Evolutionary conservation across 35 echinoderm and acorn worm genomes (phyloP), one percentile per base, ranked within the genome.

Genomic region (Lytechinus pictus): DNA sequence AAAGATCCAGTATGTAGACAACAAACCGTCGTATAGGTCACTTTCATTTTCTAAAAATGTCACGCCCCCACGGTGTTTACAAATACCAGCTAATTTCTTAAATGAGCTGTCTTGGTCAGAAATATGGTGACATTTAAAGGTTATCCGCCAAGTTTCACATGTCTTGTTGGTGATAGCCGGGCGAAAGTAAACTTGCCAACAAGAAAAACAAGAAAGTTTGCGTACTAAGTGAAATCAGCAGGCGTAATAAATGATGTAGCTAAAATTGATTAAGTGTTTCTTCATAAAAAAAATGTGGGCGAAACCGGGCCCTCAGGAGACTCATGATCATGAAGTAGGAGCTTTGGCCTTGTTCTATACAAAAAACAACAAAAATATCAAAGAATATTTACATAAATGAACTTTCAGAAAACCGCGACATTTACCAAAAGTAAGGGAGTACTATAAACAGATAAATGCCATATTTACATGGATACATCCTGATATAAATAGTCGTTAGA

Each of bases 11-110:
- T 21, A 24, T 79, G n/a, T 14, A 79, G 66, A 14, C 2, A 24
- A 79, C 12, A 91, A 16, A 13, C 19, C 29, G 5, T 60, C 60
- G 28, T 57, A 29, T 94, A 60, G 52, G 52, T 94, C 52, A 54
- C 28, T 94, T 94, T 60, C 55, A 60, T 94, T 60, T 94, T 29
- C 55, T 54, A 54, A 60, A 54, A 60, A 12, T 94, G 52, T 56
- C 92, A 21, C 5, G 21, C 10, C 55, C 27, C 55, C n/a, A 54
- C 13, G 52, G 13, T 94, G 13, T 94, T 60, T 94, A 29, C 6
- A 52, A 54, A 29, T 94, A 28, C 55, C 55, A 21, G 52, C 21
- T 60, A 21, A 52, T 94, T 60, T 94, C 27, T 9, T 7, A 11
- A 24, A 79, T n/a, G 66, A 79, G 66, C 14, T 79, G 21, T 24